Evolutionary conservation across 1,140 invertebrate species (phyloP), one percentile per base, ranked within the genome.

Genomic region (Tribolium madens): DNA sequence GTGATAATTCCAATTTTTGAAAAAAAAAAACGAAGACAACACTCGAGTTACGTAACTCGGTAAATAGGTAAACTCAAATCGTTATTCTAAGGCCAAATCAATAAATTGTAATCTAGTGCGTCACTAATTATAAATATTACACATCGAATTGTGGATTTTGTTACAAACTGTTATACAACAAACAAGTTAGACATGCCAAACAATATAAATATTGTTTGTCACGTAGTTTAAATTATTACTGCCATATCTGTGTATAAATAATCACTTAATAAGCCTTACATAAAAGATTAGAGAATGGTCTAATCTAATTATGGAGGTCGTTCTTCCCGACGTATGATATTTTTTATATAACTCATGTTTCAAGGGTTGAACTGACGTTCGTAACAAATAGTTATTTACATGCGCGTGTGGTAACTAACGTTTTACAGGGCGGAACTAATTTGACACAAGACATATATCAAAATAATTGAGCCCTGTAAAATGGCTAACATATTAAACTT

Each of bases 61-160:
- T 12, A 64, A 64, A 31, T 64, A 64, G 57, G 57, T 64, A 64
- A 64, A 64, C 7, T 71, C n/a, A 71, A 46, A 14, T 50, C 14
- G 46, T 72, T 17, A 72, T 52, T 72, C 70, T 50, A 72, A 72
- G 70, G 70, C 46, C 70, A 52, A 50, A 72, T 72, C 70, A 52
- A 72, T 72, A 72, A 72, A 72, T 72, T 72, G 50, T 72, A 52
- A 72, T 18, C 48, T 52, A 9, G 70, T 50, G 70, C 70, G 70
- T 72, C 70, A 72, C 50, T 72, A 72, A 72, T 72, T 48, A 71
- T 72, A 64, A 64, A 64, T 64, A 64, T 64, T 64, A 64, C 26
- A 64, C 26, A 57, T 57, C n/a, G 52, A 57, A 57, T 18, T n/a
- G 57, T 64, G 57, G 57, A 64, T 64, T 64, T 64, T 64, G 57